Conservation (phyloP, 2,113 vertebrate genomes). For the Clarias gariepinus region DNA sequence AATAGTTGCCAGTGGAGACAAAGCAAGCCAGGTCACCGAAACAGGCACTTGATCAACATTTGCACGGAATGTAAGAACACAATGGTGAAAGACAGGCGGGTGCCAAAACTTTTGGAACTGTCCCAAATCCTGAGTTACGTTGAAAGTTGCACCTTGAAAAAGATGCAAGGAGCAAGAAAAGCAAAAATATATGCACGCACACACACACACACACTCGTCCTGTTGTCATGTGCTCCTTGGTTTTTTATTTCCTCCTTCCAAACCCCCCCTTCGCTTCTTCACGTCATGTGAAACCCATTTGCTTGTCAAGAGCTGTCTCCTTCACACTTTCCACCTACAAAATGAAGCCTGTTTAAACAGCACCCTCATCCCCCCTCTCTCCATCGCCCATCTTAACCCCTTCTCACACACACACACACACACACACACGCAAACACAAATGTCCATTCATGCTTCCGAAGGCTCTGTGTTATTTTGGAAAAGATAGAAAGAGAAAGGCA, state of each 20-base stretch:
- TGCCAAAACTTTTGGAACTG: background rate
- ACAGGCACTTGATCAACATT: slow-evolving; percentile 14
- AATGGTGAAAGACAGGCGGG: background rate
- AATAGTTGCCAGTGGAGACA: slow-evolving; percentile 23
- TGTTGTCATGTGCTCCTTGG: slow-evolving; percentile 45
- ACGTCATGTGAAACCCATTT: slow-evolving; percentile 51
- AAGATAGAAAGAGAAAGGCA: background rate
- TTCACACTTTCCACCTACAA: slow-evolving; percentile 46
- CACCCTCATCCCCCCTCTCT: background rate
- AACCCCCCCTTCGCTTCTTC: background rate
- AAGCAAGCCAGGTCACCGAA: slow-evolving; percentile 19
- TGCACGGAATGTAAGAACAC: background rate
- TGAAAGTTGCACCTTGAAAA: background rate
- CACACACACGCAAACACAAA: slow-evolving; percentile 4
- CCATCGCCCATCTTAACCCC: background rate
- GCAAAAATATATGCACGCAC: background rate
- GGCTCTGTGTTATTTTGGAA: background rate
- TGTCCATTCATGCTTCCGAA: slow-evolving; percentile 5
- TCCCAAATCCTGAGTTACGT: background rate
- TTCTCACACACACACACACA: slow-evolving; percentile 1
- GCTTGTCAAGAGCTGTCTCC: slow-evolving; percentile 28
- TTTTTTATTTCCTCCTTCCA: slow-evolving; percentile 33
- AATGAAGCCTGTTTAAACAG: slow-evolving; percentile 16
- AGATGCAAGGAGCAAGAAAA: background rate
- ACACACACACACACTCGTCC: background rate